These are phyloP conservation scores for Xanthia icteritia DNA, from an alignment of 2,888 invertebrate species.

Conservation along the genomic window DNA sequence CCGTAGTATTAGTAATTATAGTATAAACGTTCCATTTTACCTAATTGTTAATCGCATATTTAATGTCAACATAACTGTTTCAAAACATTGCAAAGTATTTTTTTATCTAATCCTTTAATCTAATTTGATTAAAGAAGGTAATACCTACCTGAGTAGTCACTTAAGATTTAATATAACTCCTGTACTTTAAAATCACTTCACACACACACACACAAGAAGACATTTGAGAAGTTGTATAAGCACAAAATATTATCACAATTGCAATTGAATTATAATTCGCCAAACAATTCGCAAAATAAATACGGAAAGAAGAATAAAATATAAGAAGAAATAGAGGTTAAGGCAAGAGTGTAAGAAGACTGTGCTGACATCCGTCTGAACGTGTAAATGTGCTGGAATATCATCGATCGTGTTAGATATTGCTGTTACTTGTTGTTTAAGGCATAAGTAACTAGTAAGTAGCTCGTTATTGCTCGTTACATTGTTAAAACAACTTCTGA, in stretches of 20 bases:
- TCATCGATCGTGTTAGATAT: not conserved
- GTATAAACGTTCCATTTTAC: not conserved
- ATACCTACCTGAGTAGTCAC: not conserved
- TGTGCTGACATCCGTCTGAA: not conserved
- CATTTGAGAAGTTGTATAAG: conserved; percentile 1
- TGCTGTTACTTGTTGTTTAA: not conserved
- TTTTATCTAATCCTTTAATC: not conserved
- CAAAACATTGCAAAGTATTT: too few species aligned
- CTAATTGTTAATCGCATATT: not conserved
- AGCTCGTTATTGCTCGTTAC: too few species aligned
- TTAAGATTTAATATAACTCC: not conserved
- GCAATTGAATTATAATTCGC: conserved; percentile 46
- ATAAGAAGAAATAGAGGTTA: not conserved
- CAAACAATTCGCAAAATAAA: conserved; percentile 47
- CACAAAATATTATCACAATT: conserved; percentile 31
- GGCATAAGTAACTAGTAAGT: not conserved
- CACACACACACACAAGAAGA: not conserved
- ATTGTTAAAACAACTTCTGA: not conserved
- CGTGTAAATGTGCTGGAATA: too few species aligned
- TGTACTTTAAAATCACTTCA: not conserved
- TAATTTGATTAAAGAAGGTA: not conserved
- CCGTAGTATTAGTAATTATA: not conserved
- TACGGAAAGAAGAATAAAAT: not conserved
- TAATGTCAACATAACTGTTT: not conserved
- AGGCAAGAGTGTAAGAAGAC: not conserved